Percentiles rank a stretch among this genome's conserved stretches.
Conservation (phyloP, 2,113 vertebrate species). For the Ameiurus melas region DNA sequence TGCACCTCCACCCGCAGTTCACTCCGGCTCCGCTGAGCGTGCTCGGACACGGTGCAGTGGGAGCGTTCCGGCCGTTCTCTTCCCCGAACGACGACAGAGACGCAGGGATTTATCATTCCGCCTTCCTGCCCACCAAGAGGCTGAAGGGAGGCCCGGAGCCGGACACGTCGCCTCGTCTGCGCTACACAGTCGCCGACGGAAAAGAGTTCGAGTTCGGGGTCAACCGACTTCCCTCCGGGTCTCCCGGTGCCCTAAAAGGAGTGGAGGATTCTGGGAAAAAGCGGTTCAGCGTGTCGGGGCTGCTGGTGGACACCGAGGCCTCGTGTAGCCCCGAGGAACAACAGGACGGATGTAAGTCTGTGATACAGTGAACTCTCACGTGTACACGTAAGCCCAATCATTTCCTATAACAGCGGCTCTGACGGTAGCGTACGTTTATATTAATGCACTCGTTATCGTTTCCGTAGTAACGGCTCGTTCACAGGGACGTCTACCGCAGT, state of each 20-base stretch:
- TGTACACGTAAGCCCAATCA: no score
- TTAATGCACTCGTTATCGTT: not conserved
- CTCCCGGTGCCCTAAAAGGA: conserved; percentile 82
- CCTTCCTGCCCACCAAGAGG: conserved; percentile 93
- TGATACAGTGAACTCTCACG: not conserved
- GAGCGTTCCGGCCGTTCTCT: conserved; percentile 94
- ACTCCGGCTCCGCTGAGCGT: conserved; percentile 90
- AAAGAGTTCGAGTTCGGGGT: conserved; percentile 93
- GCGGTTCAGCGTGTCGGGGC: conserved; percentile 94
- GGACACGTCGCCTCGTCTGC: conserved; percentile 79
- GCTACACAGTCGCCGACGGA: conserved; percentile 90
- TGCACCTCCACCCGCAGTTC: conserved; percentile 97
- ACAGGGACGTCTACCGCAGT: not conserved
- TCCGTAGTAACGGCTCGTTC: not conserved
- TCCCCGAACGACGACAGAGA: conserved; percentile 90
- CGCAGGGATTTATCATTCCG: conserved; percentile 86
- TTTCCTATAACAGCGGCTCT: not conserved
- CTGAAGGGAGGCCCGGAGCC: conserved; percentile 90
- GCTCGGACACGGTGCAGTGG: conserved; percentile 91
- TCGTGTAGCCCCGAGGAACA: conserved; percentile 92
- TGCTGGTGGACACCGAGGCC: conserved; percentile 90
- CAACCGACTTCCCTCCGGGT: conserved; percentile 78
- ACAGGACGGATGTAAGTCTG: conserved; percentile 92
- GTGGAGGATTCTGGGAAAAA: conserved; percentile 92
- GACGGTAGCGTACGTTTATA: not conserved